A percentile compares a stretch with the other conserved stretches of the same genome.
Evolutionary conservation across 53 echinoderm and acorn worm genomes (phyloP).

Genomic region (Henricia sp.): DNA sequence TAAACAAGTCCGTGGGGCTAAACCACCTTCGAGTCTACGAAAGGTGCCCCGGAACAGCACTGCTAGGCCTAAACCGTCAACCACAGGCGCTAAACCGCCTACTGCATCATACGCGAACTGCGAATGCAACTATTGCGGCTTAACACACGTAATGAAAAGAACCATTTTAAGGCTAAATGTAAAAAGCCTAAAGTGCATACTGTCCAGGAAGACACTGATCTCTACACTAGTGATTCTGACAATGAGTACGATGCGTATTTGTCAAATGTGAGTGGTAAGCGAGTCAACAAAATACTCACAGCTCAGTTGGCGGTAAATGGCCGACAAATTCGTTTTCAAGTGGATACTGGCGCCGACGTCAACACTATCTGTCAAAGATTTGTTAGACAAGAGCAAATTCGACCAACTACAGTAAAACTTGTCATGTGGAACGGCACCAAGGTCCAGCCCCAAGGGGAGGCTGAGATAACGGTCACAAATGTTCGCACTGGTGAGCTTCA

Average conservation of each 20-base stretch:
- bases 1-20: slow-evolving; percentile 2
- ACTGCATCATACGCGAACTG: neutral
- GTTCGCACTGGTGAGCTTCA: slow-evolving; percentile 50
- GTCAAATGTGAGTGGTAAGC: neutral
- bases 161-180: slow-evolving; percentile 50
- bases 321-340: slow-evolving; percentile 51
- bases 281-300: slow-evolving; percentile 13
- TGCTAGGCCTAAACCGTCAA: neutral
- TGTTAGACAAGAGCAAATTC: slow-evolving; percentile 18
- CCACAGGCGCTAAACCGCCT: neutral
- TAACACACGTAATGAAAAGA: slow-evolving; percentile 25
- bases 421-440: slow-evolving; percentile 74
- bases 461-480: slow-evolving; percentile 41
- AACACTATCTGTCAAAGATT: slow-evolving; percentile 53
- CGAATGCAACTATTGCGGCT: slow-evolving; percentile 49
- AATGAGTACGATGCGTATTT: neutral
- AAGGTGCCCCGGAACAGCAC: neutral
- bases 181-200: slow-evolving; percentile 2
- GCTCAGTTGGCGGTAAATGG: slow-evolving; percentile 49
- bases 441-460: slow-evolving; percentile 31
- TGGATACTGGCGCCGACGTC: slow-evolving; percentile 71
- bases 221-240: slow-evolving; percentile 5
- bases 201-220: slow-evolving; percentile 7
- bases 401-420: slow-evolving; percentile 7
- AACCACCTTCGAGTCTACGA: neutral